These are phyloP conservation scores for Scatophagus argus DNA, from an alignment of 2,113 vertebrate genomes.

Conservation along the genomic window DNA sequence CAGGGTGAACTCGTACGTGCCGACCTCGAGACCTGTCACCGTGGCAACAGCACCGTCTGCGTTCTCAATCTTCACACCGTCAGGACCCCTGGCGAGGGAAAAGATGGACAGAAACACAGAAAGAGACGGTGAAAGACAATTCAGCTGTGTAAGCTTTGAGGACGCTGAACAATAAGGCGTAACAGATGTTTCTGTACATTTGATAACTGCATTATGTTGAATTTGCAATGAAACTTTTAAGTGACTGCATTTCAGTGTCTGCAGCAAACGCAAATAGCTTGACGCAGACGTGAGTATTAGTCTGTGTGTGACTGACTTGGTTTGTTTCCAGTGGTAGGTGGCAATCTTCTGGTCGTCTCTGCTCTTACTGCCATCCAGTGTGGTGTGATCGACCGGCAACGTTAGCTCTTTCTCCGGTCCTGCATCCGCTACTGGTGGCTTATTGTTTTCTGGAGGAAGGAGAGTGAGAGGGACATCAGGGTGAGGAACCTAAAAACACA, in stretches of 20 bases:
- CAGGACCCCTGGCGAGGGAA: slow-evolving; percentile 87
- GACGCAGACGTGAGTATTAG: not conserved
- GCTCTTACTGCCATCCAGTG: slow-evolving; percentile 95
- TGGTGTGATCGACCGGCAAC: slow-evolving; percentile 94
- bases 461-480: not conserved
- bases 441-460: slow-evolving; percentile 92
- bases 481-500: not conserved
- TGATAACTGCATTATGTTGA: not conserved
- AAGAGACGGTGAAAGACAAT: not conserved
- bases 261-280: not conserved
- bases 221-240: not conserved
- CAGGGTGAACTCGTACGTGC: slow-evolving; percentile 91
- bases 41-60: slow-evolving; percentile 90
- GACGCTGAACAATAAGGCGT: not conserved
- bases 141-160: not conserved
- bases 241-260: not conserved
- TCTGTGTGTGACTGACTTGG: slow-evolving; percentile 81
- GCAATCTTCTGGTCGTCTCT: slow-evolving; percentile 94
- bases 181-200: not conserved
- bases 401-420: slow-evolving; percentile 98
- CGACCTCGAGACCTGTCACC: slow-evolving; percentile 93
- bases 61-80: slow-evolving; percentile 93
- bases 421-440: slow-evolving; percentile 93
- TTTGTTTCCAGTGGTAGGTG: slow-evolving; percentile 93
- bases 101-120: not conserved